These are phyloP conservation scores for Platycheirus albimanus DNA, from an alignment of 2,888 invertebrate genomes.

Conservation along the genomic window DNA sequence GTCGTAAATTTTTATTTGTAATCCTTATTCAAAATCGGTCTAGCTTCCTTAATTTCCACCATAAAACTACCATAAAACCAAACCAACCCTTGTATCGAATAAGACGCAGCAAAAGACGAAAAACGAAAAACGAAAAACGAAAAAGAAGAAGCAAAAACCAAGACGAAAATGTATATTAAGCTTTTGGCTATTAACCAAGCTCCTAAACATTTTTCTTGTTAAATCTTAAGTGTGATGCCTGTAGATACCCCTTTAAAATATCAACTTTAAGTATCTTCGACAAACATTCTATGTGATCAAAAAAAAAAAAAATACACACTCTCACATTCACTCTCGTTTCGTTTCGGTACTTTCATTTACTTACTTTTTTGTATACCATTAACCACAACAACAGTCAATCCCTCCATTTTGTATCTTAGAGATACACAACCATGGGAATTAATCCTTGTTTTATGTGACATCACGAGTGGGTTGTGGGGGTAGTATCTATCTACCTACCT, in stretches of 20 bases:
- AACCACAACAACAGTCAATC: slow-evolving; percentile 67
- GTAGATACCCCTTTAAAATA: not conserved
- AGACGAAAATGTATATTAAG: no score
- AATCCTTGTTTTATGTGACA: slow-evolving; percentile 62
- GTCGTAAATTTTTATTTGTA: not conserved
- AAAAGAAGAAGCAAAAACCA: no score
- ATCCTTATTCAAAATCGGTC: not conserved
- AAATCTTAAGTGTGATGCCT: slow-evolving; percentile 14
- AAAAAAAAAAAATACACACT: slow-evolving; percentile 45
- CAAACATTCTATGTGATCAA: slow-evolving; percentile 44
- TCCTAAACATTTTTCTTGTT: slow-evolving; percentile 19
- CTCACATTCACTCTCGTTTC: slow-evolving; percentile 7
- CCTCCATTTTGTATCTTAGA: slow-evolving; percentile 14
- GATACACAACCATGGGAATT: slow-evolving; percentile 21
- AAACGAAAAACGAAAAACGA: no score
- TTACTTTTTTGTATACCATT: slow-evolving; percentile 43
- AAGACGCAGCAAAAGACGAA: no score
- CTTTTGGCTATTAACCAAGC: slow-evolving; percentile 3
- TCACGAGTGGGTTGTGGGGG: slow-evolving; percentile 63
- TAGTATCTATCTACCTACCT: no score
- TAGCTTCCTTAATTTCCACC: not conserved
- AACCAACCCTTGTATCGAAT: slow-evolving; percentile 5
- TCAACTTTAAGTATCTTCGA: slow-evolving; percentile 36
- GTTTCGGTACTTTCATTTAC: no score
- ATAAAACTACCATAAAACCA: slow-evolving; percentile 6